phyloP scores from a whole-genome alignment of 2,888 invertebrate genomes.

The Apomyelois bistriatella region DNA sequence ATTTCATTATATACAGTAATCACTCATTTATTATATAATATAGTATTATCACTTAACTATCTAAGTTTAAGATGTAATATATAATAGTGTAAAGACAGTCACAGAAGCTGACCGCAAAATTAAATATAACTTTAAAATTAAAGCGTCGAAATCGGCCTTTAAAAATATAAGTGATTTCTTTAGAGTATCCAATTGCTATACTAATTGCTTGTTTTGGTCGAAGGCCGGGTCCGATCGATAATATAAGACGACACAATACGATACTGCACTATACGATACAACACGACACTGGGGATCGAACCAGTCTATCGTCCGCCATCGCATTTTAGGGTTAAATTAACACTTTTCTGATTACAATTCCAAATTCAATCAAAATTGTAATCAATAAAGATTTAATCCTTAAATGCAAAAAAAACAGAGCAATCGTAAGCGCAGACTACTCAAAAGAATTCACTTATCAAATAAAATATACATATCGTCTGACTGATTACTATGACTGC shows the following conservation, averaged over 20 bases:
- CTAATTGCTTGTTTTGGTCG: not conserved
- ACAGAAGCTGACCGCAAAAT: not conserved
- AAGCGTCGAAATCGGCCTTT: not conserved
- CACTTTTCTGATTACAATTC: not conserved
- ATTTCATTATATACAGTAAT: not conserved
- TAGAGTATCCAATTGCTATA: not conserved
- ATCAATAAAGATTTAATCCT: not conserved
- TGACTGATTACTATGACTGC: too few species aligned
- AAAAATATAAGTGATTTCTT: not conserved
- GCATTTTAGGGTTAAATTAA: not conserved
- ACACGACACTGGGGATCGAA: constrained; percentile 14
- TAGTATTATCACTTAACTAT: not conserved
- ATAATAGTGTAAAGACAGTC: too few species aligned
- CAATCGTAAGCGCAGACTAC: not conserved
- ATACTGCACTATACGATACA: too few species aligned
- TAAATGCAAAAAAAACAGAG: not conserved
- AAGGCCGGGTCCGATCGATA: constrained; percentile 3
- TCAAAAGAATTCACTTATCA: not conserved
- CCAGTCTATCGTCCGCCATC: not conserved
- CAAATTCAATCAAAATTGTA: not conserved
- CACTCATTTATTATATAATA: not conserved
- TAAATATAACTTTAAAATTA: not conserved
- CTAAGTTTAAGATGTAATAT: too few species aligned
- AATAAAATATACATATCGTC: not conserved
- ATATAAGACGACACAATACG: not conserved